Evolutionary conservation across 92 coral and sea anemone species (phyloP), one percentile per base, ranked within the genome.

Genomic region (Epizoanthus rinbou): DNA sequence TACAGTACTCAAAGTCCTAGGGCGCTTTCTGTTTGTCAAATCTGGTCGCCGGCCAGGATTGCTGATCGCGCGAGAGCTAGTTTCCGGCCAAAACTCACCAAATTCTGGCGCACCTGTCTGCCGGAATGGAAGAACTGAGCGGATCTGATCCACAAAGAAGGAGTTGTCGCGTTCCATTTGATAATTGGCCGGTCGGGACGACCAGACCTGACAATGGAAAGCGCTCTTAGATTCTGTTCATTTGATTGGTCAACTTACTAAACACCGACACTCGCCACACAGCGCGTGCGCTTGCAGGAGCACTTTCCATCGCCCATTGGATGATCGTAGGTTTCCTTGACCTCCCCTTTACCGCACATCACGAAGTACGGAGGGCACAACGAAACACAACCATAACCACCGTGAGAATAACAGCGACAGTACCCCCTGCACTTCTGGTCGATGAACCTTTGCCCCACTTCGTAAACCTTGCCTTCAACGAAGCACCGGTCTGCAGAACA

Each of bases 321-420:
- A 9, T 39, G 22, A 31, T 79, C 67, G 33, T 57, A 71, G 0
- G 69, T 71, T 17, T 64, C 56, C 28, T 71, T 66, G 9, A 50
- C 45, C 64, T 88, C 80, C 65, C 81, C 78, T 25, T 76, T 70
- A 3, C 75, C 76, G 39, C 91, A 88, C 7, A 8, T 28, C 17
- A 81, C 88, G 64, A 57, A 84, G 17, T 41, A 14, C 18, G 91
- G 91, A 9, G 91, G 91, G 45, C 91, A 88, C 31, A 88, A 63
- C 14, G 88, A 79, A 2, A 84, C 82, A 41, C 91, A 88, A 37
- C 54, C 23, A 11, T 69, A 53, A 6, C 62, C 35, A 3, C 85
- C 88, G 28, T 37, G 47, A 11, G 33, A 11, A n/a, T 75, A 23
- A 24, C 91, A 88, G 23, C 81, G 69, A 64, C 91, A 88, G 3